Base-by-base conservation (phyloP, 2,113 vertebrate genomes). In the Rhynchopsitta pachyrhyncha region DNA sequence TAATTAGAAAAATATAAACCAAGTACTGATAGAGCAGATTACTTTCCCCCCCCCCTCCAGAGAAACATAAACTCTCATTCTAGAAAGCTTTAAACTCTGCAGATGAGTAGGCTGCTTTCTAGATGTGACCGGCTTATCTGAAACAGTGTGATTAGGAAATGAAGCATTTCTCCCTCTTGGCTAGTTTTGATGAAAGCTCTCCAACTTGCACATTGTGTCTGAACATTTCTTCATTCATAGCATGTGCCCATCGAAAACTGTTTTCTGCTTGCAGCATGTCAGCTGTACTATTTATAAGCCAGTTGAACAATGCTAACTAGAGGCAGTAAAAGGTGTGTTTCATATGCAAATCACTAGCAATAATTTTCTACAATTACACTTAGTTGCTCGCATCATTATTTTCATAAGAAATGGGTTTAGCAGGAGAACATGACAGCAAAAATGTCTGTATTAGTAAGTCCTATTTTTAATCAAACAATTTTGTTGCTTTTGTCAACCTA, bases 251-350 rank as follows among this genome's bases (percentile, higher is more conserved):
- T 97, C 79, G 83, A 91, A 97, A 96, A 96, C 95, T 64, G 73
- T 71, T 95, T 96, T 97, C 95, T 97, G 77, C 95, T 95, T 95
- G 88, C 92, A 84, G 88, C 77, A 19, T 91, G 95, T 94, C 92
- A 96, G 87, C 89, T 87, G 90, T 86, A 92, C 96, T 98, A 95
- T 98, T 98, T 98, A 97, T 98, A 98, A 97, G 86, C 95, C 49
- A 17, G 55, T 94, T 91, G 97, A 97, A 98, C 97, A 97, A 98
- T 98, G 97, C 96, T 96, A 97, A 82, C 90, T 44, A 92, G 92
- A 97, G 88, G 92, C 97, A 93, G 95, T 92, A 89, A 95, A 97
- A 98, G 97, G 96, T 98, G 96, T 98, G 84, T 97, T 98, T 98
- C 98, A 97, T 95, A 97, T 97, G 97, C 96, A 98, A 97, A 98